A percentile compares a stretch with the other conserved stretches of the same genome.
phyloP scores from a whole-genome alignment of 2,797 vertebrate genomes.

The Holocentrus rufus region DNA sequence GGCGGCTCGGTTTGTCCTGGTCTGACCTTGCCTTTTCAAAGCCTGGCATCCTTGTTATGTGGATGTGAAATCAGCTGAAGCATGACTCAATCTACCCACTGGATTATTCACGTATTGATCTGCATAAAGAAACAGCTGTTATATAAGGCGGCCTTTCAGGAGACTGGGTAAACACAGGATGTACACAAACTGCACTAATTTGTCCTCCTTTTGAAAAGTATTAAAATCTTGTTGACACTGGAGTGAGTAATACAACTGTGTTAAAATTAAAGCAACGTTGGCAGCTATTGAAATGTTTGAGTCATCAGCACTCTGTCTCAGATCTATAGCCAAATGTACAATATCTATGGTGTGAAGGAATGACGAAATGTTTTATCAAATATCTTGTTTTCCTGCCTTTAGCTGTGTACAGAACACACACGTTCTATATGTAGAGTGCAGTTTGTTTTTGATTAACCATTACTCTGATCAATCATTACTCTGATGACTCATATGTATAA shows the following conservation, averaged over 20 bases:
- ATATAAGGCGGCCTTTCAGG: slow-evolving; percentile 8
- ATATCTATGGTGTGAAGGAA: background rate
- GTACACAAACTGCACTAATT: slow-evolving; percentile 6
- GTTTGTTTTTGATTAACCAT: no score
- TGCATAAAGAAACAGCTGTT: slow-evolving; percentile 17
- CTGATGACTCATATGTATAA: no score
- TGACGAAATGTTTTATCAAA: slow-evolving; percentile 26
- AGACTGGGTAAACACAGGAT: slow-evolving; percentile 14
- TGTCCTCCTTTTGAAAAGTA: background rate
- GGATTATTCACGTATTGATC: slow-evolving; percentile 24
- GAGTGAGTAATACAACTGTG: background rate
- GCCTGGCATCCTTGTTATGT: background rate
- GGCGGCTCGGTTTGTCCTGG: background rate
- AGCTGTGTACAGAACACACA: slow-evolving; percentile 18
- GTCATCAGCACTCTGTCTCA: slow-evolving; percentile 20
- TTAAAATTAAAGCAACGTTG: slow-evolving; percentile 1
- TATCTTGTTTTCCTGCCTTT: slow-evolving; percentile 1
- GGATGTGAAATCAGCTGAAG: slow-evolving; percentile 1
- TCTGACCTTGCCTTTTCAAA: slow-evolving; percentile 7
- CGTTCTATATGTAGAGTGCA: no score
- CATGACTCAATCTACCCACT: background rate
- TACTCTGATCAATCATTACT: no score
- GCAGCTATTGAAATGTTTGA: slow-evolving; percentile 15
- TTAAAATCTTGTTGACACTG: background rate
- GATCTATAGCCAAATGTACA: slow-evolving; percentile 2